Conservation (phyloP, 2,797 vertebrate genomes). For the Phylloscopus collybita region DNA sequence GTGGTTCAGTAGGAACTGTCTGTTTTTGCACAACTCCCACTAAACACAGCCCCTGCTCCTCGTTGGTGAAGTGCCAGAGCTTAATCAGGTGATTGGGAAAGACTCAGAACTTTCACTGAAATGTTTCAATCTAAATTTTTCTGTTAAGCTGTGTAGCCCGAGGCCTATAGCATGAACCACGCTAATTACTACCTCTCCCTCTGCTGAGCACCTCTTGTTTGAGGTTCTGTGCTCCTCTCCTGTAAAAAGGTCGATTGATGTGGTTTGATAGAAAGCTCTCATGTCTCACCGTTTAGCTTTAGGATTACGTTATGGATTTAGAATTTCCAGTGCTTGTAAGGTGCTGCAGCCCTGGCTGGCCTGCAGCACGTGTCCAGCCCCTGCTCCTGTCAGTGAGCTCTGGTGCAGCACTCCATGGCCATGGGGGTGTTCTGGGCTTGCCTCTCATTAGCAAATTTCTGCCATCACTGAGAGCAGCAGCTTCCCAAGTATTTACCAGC, state of each 20-base stretch:
- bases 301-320: background rate
- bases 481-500: background rate
- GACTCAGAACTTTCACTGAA: background rate
- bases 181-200: background rate
- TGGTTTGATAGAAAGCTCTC: background rate
- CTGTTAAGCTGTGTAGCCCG: background rate
- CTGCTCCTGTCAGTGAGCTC: background rate
- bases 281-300: background rate
- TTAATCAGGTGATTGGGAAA: background rate
- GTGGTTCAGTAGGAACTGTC: background rate
- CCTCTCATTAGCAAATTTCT: background rate
- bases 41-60: background rate
- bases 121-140: constrained; percentile 1
- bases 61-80: rapidly evolving
- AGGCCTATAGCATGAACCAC: background rate
- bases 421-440: background rate
- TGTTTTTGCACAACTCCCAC: background rate
- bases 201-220: background rate
- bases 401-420: rapidly evolving
- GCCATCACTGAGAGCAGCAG: background rate
- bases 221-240: background rate
- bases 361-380: background rate
- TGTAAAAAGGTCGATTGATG: background rate
- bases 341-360: background rate
- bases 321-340: background rate